A percentile compares a stretch with the other conserved stretches of the same genome.
Conservation (phyloP, 2,113 vertebrate species). For the Onychorhynchus coronatus region DNA sequence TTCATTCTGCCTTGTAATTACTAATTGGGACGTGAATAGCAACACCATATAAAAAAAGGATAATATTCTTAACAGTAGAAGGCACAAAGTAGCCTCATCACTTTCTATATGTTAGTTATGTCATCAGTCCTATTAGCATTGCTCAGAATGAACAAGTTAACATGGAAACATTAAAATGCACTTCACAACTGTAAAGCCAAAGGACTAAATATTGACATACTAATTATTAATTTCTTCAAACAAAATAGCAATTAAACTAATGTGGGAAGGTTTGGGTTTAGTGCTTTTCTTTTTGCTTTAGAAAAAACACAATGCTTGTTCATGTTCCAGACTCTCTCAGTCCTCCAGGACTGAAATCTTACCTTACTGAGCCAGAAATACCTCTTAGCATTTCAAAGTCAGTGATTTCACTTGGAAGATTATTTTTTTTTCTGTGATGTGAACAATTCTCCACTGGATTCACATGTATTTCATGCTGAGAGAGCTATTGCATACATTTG, state of each 20-base stretch:
- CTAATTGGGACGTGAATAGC: conserved; percentile 11
- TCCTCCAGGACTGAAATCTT: background rate
- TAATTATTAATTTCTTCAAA: background rate
- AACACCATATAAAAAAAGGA: background rate
- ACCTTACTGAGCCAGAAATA: background rate
- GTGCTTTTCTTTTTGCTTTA: background rate
- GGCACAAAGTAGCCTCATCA: background rate
- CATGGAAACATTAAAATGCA: background rate
- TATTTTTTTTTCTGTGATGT: background rate
- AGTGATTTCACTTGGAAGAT: background rate
- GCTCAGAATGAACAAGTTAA: background rate
- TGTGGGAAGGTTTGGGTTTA: background rate
- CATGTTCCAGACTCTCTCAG: background rate
- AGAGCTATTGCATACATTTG: background rate
- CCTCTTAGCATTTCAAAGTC: background rate
- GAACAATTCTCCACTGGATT: background rate
- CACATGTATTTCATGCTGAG: background rate
- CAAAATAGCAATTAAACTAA: background rate
- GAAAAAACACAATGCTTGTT: background rate
- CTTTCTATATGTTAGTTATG: background rate
- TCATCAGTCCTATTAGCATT: background rate
- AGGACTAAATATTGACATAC: background rate
- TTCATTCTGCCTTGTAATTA: conserved; percentile 24
- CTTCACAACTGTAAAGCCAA: background rate
- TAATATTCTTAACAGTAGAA: conserved; percentile 19